Conservation (phyloP, 1,140 invertebrate genomes). For the Drosophila nigromelanica region DNA sequence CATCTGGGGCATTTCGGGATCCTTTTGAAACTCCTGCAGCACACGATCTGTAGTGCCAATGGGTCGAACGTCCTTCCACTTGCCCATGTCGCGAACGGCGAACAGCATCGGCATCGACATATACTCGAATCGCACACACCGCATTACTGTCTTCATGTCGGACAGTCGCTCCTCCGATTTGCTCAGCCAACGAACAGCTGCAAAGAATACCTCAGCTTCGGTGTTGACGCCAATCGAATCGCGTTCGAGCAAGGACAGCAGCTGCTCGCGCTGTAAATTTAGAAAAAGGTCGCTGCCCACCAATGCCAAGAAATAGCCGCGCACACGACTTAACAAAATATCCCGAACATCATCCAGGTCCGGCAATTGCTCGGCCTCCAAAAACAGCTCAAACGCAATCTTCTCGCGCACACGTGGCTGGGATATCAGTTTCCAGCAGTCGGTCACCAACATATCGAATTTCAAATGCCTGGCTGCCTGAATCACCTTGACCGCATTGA, state of each 20-base stretch:
- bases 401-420: background rate
- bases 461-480: slow-evolving; percentile 21
- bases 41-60: slow-evolving; percentile 19
- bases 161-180: background rate
- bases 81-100: slow-evolving; percentile 7
- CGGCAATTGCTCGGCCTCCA: background rate
- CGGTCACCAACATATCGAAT: slow-evolving; percentile 1
- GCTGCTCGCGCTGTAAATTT: background rate
- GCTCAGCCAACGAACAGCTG: slow-evolving; percentile 41
- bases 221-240: slow-evolving; percentile 43
- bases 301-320: slow-evolving; percentile 33
- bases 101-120: slow-evolving; percentile 34
- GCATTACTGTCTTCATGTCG: slow-evolving; percentile 27
- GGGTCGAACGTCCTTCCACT: background rate
- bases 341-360: background rate
- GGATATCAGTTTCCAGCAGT: slow-evolving; percentile 8
- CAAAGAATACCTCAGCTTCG: slow-evolving; percentile 49
- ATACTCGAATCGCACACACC: slow-evolving; percentile 36
- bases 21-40: slow-evolving; percentile 23
- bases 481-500: background rate
- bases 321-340: slow-evolving; percentile 6
- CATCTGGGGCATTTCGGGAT: background rate
- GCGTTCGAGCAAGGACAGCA: slow-evolving; percentile 6
- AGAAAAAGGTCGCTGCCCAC: slow-evolving; percentile 30
- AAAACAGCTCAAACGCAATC: slow-evolving; percentile 1